A percentile compares a stretch with the other conserved stretches of the same genome.
phyloP scores from a whole-genome alignment of 2,797 vertebrate species.

The Mus spretus region DNA sequence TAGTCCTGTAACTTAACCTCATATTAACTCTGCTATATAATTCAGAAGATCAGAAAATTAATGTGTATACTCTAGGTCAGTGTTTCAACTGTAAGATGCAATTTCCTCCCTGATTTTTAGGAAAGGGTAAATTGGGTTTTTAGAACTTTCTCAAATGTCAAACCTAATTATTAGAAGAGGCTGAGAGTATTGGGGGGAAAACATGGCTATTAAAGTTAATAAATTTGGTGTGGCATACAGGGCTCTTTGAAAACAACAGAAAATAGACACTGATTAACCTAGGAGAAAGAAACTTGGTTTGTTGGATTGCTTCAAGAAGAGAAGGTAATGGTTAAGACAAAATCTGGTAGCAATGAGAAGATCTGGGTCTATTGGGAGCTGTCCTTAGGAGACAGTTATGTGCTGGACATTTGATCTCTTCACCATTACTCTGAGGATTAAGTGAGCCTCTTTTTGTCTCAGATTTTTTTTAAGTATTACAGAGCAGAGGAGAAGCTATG shows the following conservation, averaged over 20 bases:
- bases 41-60: constrained; percentile 37
- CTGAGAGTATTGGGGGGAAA: neutral
- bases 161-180: constrained; percentile 34
- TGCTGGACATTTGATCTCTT: neutral
- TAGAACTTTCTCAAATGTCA: neutral
- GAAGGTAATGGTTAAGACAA: neutral
- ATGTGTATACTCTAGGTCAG: neutral
- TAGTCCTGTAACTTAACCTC: constrained; percentile 6
- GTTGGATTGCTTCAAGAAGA: neutral
- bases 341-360: neutral
- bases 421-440: neutral
- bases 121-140: neutral
- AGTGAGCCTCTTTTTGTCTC: neutral
- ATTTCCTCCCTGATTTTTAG: constrained; percentile 2
- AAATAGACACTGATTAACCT: neutral
- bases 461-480: neutral
- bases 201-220: neutral
- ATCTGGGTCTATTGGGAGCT: neutral
- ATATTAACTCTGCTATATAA: neutral
- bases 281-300: neutral
- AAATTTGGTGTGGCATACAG: neutral
- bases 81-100: neutral
- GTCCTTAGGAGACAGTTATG: neutral
- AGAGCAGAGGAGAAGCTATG: neutral
- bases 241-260: neutral